phyloP scores from a whole-genome alignment of 2,888 invertebrate species.

The Diploptera punctata region DNA sequence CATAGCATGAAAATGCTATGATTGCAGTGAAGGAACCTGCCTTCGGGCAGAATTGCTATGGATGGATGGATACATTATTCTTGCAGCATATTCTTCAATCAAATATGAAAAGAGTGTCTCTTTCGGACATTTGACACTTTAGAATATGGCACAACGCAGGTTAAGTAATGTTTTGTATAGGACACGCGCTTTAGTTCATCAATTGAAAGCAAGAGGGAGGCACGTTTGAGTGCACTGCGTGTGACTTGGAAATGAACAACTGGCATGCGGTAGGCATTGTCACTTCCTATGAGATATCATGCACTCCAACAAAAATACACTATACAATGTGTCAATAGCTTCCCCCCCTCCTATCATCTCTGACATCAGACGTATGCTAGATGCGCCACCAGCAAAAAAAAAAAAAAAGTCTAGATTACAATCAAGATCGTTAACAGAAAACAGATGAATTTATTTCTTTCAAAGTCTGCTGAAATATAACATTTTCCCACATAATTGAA shows the following conservation, averaged over 20 bases:
- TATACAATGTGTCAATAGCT: background rate
- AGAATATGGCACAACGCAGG: background rate
- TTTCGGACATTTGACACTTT: background rate
- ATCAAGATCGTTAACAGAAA: too few species aligned
- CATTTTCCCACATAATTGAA: too few species aligned
- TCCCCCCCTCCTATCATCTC: background rate
- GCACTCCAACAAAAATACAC: slow-evolving; percentile 6
- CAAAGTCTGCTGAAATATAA: too few species aligned
- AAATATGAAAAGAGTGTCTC: too few species aligned
- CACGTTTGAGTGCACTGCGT: slow-evolving; percentile 24
- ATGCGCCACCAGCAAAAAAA: too few species aligned
- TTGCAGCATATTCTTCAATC: too few species aligned
- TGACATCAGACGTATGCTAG: background rate
- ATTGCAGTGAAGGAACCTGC: too few species aligned
- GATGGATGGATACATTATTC: too few species aligned
- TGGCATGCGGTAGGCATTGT: background rate
- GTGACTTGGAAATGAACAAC: slow-evolving; percentile 26
- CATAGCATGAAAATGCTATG: too few species aligned
- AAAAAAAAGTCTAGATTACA: too few species aligned
- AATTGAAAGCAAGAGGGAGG: background rate
- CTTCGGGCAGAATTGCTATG: too few species aligned
- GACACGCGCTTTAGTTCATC: slow-evolving; percentile 10
- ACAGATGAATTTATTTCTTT: too few species aligned
- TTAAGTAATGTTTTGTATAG: slow-evolving; percentile 6
- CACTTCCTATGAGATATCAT: slow-evolving; percentile 6